Base-by-base conservation (phyloP, 2,797 vertebrate species). In the Alfaro cultratus region DNA sequence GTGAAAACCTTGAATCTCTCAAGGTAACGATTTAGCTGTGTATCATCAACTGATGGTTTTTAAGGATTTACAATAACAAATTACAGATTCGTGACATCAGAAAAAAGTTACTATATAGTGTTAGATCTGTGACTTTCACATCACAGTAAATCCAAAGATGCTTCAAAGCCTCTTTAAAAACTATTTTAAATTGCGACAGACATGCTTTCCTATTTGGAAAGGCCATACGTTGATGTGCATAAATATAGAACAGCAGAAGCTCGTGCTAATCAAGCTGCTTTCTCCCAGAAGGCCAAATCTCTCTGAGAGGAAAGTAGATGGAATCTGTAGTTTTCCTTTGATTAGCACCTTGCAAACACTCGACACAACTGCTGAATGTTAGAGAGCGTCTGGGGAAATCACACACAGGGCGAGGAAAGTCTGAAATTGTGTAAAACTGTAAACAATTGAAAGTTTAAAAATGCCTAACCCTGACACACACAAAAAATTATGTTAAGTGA, bases 341-440 rank as follows among this genome's bases (percentile, higher is more conserved):
- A 94, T 93, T 88, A 88, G 36, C 21, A 76, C 62, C 87, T 86
- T 83, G 88, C 91, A 87, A 84, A 87, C 85, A 82, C 82, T 85
- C 55, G 39, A 64, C 84, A 80, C 64, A 29, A 15, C 67, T 76
- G 47, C 23, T 34, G 76, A 36, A 31, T 78, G 73, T 74, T n/a
- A 51, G 73, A 57, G 31, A 72, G 39, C 31, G 80, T 79, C 60
- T 23, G 36, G 86, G 80, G 76, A 77, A 84, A 77, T 39, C 68
- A 83, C 73, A 71, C 49, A 31, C 75, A 57, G 26, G 13, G 13
- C n/a, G 15, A 71, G 6, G 13, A 29, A 46, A 10, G 68, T 71
- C 10, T 43, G 7, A 29, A 71, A 71, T 46, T 15, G 5, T 71
- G 43, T 16, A 29, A 45, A 71, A 46, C 23, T 71, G 26, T 45